A percentile compares a stretch with the other conserved stretches of the same genome.
These are phyloP conservation scores for Carposina sasakii DNA, from an alignment of 1,140 invertebrate species.

Conservation along the genomic window DNA sequence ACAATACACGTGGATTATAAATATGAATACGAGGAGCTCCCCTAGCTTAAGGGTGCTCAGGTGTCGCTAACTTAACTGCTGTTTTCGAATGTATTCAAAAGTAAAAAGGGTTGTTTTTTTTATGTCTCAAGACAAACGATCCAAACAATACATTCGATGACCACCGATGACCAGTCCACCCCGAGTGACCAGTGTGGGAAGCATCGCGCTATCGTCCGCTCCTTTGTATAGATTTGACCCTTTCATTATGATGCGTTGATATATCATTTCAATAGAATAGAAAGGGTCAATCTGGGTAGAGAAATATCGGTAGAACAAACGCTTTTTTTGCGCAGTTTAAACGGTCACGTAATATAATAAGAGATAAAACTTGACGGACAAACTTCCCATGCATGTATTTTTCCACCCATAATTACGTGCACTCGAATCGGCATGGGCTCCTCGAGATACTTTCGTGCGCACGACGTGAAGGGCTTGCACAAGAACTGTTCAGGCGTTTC, in stretches of 20 bases:
- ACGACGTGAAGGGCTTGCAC: constrained; percentile 68
- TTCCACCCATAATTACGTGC: constrained; percentile 67
- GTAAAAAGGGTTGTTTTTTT: constrained; percentile 54
- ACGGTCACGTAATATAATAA: constrained; percentile 60
- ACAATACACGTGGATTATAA: no score
- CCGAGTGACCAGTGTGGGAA: constrained; percentile 51
- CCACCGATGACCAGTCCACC: constrained; percentile 62
- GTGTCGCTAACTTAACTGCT: constrained; percentile 44
- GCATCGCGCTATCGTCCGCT: constrained; percentile 24
- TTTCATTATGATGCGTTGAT: constrained; percentile 42
- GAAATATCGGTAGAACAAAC: constrained; percentile 33
- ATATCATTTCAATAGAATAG: constrained; percentile 37
- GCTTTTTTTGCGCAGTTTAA: constrained; percentile 55
- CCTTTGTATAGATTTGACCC: constrained; percentile 54
- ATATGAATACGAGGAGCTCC: no score
- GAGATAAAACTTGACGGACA: constrained; percentile 42
- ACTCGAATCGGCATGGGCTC: constrained; percentile 63
- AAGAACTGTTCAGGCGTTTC: constrained; percentile 66
- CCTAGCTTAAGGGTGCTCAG: no score
- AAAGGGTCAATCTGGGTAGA: constrained; percentile 44
- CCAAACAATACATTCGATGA: constrained; percentile 58
- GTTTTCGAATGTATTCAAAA: constrained; percentile 46
- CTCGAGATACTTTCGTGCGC: constrained; percentile 66
- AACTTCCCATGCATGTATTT: constrained; percentile 67
- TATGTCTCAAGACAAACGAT: constrained; percentile 43